Evolutionary conservation across 2,888 invertebrate genomes (phyloP).

Genomic region (Acleris sparsana): DNA sequence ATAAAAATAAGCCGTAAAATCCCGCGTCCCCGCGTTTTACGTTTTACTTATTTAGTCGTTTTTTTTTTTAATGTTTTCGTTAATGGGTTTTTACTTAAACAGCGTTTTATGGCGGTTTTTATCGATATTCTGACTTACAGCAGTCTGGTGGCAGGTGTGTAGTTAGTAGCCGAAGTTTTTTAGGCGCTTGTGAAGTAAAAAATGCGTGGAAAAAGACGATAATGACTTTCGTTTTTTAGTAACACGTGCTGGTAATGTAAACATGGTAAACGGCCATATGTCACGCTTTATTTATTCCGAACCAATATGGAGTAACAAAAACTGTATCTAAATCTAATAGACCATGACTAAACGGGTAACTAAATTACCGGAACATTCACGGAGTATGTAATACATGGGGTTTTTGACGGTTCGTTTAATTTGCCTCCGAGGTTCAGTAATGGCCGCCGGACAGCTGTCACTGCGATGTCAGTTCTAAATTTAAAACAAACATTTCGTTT

Average conservation of each 20-base stretch:
- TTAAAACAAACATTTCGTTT: constrained; percentile 74
- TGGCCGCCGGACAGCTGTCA: constrained; percentile 78
- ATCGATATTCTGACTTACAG: constrained; percentile 53
- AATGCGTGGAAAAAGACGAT: constrained; percentile 46
- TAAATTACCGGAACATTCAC: constrained; percentile 55
- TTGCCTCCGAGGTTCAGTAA: constrained; percentile 64
- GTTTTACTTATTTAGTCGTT: constrained; percentile 53
- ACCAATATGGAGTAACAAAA: constrained; percentile 40
- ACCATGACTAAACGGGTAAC: constrained; percentile 65
- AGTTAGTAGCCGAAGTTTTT: constrained; percentile 32
- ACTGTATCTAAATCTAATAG: constrained; percentile 53
- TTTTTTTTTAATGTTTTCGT: constrained; percentile 60
- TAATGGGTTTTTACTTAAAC: constrained; percentile 71
- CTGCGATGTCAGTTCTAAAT: constrained; percentile 71
- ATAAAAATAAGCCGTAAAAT: constrained; percentile 45
- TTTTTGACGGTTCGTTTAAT: constrained; percentile 70
- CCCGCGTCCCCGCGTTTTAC: constrained; percentile 45
- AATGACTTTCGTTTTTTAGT: constrained; percentile 55
- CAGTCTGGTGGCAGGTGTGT: constrained; percentile 55
- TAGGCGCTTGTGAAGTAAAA: constrained; percentile 43
- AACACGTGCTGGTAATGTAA: constrained; percentile 70
- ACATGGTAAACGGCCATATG: constrained; percentile 54
- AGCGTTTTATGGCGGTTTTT: constrained; percentile 55
- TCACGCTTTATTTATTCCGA: constrained; percentile 55
- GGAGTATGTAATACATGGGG: constrained; percentile 62